Base-by-base conservation (phyloP, 2,113 vertebrate genomes). In the Recurvirostra avosetta region DNA sequence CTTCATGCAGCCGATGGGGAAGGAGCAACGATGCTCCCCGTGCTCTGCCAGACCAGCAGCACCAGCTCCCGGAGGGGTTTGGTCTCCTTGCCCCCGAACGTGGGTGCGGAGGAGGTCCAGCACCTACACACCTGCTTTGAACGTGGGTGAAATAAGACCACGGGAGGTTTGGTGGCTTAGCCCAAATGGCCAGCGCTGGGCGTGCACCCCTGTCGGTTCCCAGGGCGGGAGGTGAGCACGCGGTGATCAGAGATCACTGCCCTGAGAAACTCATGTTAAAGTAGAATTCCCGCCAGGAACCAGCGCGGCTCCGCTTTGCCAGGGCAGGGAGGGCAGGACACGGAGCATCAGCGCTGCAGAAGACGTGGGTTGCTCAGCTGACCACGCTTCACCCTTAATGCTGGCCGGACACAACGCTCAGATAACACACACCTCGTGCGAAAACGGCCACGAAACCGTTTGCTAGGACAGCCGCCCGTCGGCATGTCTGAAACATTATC, bases 391-490 rank as follows among this genome's bases (percentile, higher is more conserved):
- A 6, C 56, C 34, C 55, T 6, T 11, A 12, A 9, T 1, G 27
- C 41, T 26, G 27, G 4, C 9, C 0, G 5, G 45, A 9, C 41
- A 14, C 0, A 0, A 74, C 15, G 3, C 5, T 15, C n/a, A 5
- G n/a, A 34, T 21, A 29, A 20, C 56, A 5, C 1, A 3, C 13
- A 34, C 53, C 63, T 36, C 21, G 1, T 55, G 53, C 34, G 15
- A 3, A 14, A 23, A 15, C 0, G 0, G 22, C 67, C 41, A 1
- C 1, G 0, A 20, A 26, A 11, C 17, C 5, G 0, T 27, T 40
- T 3, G 30, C 66, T 34, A 9, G 55, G 53, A 61, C 73, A 55
- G 29, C 32, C 23, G 1, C 30, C 38, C 34, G 0, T 20, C 13
- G 1, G 36, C 38, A 0, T 0, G 5, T 22, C 16, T 6, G 38